Evolutionary conservation across 2,888 invertebrate species (phyloP).

Genomic region (Chromoteleia sp.): DNA sequence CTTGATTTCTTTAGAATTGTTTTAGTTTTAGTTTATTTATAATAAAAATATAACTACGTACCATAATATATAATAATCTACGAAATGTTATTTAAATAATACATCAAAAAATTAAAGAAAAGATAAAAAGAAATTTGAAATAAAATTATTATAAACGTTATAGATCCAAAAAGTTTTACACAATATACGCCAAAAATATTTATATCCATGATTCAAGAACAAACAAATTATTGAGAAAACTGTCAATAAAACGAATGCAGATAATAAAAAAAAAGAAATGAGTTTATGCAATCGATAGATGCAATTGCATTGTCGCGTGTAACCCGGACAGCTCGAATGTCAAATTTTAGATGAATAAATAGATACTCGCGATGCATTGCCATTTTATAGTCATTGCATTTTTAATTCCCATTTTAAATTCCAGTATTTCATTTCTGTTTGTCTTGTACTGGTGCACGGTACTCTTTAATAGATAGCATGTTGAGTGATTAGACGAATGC

Average conservation of each 20-base stretch:
- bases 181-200: too few species aligned
- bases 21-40: too few species aligned
- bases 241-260: not conserved
- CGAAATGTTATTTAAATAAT: not conserved
- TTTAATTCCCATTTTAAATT: not conserved
- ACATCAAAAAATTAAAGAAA: too few species aligned
- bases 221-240: too few species aligned
- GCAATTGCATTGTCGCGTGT: constrained; percentile 36
- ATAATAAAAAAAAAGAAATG: constrained; percentile 4
- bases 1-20: not conserved
- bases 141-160: too few species aligned
- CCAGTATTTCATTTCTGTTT: too few species aligned
- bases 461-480: too few species aligned
- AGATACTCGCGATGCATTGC: constrained; percentile 12
- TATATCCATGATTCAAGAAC: too few species aligned
- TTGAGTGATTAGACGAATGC: too few species aligned
- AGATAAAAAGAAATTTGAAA: too few species aligned
- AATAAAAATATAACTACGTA: not conserved
- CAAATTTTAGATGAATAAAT: constrained; percentile 39
- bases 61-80: not conserved
- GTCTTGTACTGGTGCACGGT: too few species aligned
- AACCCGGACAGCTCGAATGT: constrained; percentile 2
- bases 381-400: constrained; percentile 6
- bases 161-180: too few species aligned
- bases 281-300: constrained; percentile 26